phyloP scores from a whole-genome alignment of 2,888 invertebrate species.

The Ryuthela nishihirai region DNA sequence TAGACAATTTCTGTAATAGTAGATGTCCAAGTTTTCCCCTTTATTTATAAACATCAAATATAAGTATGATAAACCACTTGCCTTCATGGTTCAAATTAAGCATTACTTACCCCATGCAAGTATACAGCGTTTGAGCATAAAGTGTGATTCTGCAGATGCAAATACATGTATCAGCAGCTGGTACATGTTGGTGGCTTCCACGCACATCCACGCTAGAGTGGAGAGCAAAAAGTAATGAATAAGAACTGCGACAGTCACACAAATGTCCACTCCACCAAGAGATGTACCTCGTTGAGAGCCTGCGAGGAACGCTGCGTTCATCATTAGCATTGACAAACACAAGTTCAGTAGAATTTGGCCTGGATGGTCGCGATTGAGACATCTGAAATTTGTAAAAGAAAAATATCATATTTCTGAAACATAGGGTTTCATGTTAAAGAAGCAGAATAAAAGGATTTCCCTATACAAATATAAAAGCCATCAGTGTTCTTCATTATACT shows the following conservation, averaged over 20 bases:
- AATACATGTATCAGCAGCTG: slow-evolving; percentile 56
- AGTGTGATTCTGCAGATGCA: slow-evolving; percentile 53
- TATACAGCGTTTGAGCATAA: slow-evolving; percentile 54
- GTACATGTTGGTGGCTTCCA: slow-evolving; percentile 56
- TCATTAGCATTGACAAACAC: slow-evolving; percentile 52
- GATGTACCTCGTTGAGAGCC: slow-evolving; percentile 45
- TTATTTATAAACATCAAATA: no score
- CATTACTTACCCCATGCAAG: slow-evolving; percentile 54
- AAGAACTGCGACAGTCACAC: slow-evolving; percentile 50
- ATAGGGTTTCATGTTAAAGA: no score
- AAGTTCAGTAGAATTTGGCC: slow-evolving; percentile 56
- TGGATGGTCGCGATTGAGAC: slow-evolving; percentile 53
- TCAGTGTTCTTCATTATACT: no score
- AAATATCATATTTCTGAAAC: no score
- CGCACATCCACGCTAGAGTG: slow-evolving; percentile 55
- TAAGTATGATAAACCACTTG: no score
- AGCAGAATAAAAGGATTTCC: no score
- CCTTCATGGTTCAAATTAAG: neutral
- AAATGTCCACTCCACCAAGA: slow-evolving; percentile 43
- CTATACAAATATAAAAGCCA: no score
- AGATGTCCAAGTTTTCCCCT: no score
- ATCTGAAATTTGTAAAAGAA: slow-evolving; percentile 47
- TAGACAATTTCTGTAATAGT: no score
- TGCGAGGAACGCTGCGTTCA: slow-evolving; percentile 53
- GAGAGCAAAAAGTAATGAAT: slow-evolving; percentile 54